These are phyloP conservation scores for Ectemnius continuus DNA, from an alignment of 2,888 invertebrate genomes.

Conservation along the genomic window DNA sequence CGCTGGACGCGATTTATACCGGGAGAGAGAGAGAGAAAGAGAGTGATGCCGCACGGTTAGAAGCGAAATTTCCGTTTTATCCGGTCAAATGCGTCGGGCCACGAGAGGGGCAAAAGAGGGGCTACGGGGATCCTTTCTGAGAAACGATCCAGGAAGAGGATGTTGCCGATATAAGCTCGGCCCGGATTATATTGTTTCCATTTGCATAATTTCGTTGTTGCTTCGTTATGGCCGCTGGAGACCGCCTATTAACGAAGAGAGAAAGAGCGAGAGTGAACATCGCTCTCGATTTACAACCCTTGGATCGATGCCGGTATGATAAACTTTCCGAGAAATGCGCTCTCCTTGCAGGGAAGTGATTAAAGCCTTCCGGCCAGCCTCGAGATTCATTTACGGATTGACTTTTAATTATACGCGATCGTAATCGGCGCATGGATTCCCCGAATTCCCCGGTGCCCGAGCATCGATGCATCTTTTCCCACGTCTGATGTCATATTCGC, in stretches of 20 bases:
- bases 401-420: slow-evolving; percentile 23
- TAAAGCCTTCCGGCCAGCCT: background rate
- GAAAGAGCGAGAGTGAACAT: background rate
- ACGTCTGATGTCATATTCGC: background rate
- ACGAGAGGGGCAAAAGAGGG: slow-evolving; percentile 13
- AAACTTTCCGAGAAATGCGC: slow-evolving; percentile 22
- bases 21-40: background rate
- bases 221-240: slow-evolving; percentile 2
- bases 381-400: slow-evolving; percentile 20
- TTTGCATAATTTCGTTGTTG: slow-evolving; percentile 27
- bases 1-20: slow-evolving; percentile 61
- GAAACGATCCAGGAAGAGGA: slow-evolving; percentile 46
- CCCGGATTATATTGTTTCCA: slow-evolving; percentile 8
- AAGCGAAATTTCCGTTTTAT: slow-evolving; percentile 61
- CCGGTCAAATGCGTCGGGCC: slow-evolving; percentile 24
- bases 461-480: background rate
- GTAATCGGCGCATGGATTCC: slow-evolving; percentile 20
- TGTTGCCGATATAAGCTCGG: slow-evolving; percentile 9
- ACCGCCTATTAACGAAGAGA: background rate
- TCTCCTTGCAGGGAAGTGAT: slow-evolving; percentile 11
- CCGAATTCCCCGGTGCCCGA: background rate
- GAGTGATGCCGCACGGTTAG: slow-evolving; percentile 38
- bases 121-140: slow-evolving; percentile 31
- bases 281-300: too few relatives aligned
- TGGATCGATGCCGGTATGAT: background rate